A percentile compares a stretch with the other conserved stretches of the same genome.
These are phyloP conservation scores for Andricus curvator DNA, from an alignment of 2,888 invertebrate genomes.

Conservation along the genomic window DNA sequence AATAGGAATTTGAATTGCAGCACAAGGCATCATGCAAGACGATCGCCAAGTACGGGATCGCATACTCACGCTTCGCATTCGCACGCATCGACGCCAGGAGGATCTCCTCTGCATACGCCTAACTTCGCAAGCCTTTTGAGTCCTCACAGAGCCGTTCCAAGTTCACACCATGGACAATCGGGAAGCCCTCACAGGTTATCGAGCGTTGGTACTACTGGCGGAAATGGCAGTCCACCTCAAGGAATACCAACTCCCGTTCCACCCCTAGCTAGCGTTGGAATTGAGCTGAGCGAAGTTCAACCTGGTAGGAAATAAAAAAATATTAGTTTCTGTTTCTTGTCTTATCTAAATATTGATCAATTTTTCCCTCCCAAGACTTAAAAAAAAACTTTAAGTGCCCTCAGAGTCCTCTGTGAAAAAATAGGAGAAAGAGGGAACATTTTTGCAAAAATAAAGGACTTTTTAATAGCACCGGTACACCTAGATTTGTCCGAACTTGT, in stretches of 20 bases:
- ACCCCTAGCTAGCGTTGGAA: constrained; percentile 68
- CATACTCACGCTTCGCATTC: constrained; percentile 72
- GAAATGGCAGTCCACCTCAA: constrained; percentile 66
- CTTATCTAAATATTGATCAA: neutral
- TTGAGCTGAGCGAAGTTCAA: constrained; percentile 72
- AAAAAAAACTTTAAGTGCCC: too few relatives aligned
- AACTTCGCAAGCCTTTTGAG: constrained; percentile 70
- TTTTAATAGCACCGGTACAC: too few relatives aligned
- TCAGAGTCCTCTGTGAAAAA: too few relatives aligned
- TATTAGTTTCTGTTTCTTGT: neutral
- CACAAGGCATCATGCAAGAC: constrained; percentile 71
- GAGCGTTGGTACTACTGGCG: constrained; percentile 59
- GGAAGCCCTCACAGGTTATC: constrained; percentile 68
- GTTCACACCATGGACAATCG: constrained; percentile 66
- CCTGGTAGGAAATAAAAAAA: constrained; percentile 64
- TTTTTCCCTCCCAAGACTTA: neutral
- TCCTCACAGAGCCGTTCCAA: constrained; percentile 70
- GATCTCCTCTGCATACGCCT: constrained; percentile 71
- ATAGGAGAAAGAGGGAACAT: too few relatives aligned
- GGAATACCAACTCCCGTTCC: constrained; percentile 59
- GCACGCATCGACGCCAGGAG: constrained; percentile 69
- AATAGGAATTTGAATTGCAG: constrained; percentile 56
- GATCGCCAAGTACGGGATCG: constrained; percentile 72
- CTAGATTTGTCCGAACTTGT: too few relatives aligned
- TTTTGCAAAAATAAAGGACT: too few relatives aligned